A percentile compares a stretch with the other conserved stretches of the same genome.
phyloP scores from a whole-genome alignment of 1,140 invertebrate genomes.

The Heliconius eleuchia region DNA sequence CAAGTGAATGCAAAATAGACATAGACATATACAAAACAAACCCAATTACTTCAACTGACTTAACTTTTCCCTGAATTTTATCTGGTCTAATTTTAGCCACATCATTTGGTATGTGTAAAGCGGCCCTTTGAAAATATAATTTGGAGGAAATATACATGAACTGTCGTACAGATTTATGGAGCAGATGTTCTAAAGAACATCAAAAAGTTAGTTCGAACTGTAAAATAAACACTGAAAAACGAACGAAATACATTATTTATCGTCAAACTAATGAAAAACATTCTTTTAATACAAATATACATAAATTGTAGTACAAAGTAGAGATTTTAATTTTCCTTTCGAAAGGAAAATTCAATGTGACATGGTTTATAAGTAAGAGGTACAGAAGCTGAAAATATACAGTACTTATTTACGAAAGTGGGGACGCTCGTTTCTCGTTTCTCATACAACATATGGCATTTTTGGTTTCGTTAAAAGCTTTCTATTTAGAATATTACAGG shows the following conservation, averaged over 20 bases:
- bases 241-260: slow-evolving; percentile 30
- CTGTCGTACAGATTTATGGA: slow-evolving; percentile 40
- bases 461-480: slow-evolving; percentile 6
- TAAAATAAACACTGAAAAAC: slow-evolving; percentile 30
- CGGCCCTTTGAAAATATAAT: slow-evolving; percentile 41
- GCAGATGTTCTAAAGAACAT: slow-evolving; percentile 39
- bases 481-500: slow-evolving; percentile 8
- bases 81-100: slow-evolving; percentile 37
- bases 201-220: slow-evolving; percentile 33
- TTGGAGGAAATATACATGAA: slow-evolving; percentile 40
- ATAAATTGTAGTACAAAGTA: slow-evolving; percentile 20
- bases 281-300: slow-evolving; percentile 16
- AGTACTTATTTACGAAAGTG: slow-evolving; percentile 8
- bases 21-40: not conserved
- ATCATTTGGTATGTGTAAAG: slow-evolving; percentile 29
- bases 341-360: not conserved
- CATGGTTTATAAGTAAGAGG: not conserved
- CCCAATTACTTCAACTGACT: not conserved
- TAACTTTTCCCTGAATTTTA: not conserved
- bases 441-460: slow-evolving; percentile 3
- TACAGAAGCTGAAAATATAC: not conserved
- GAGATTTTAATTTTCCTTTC: not conserved
- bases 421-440: slow-evolving; percentile 5
- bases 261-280: slow-evolving; percentile 25
- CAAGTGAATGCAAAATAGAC: not conserved